Evolutionary conservation across 2,113 vertebrate species (phyloP).

Genomic region (Symphodus melops): DNA sequence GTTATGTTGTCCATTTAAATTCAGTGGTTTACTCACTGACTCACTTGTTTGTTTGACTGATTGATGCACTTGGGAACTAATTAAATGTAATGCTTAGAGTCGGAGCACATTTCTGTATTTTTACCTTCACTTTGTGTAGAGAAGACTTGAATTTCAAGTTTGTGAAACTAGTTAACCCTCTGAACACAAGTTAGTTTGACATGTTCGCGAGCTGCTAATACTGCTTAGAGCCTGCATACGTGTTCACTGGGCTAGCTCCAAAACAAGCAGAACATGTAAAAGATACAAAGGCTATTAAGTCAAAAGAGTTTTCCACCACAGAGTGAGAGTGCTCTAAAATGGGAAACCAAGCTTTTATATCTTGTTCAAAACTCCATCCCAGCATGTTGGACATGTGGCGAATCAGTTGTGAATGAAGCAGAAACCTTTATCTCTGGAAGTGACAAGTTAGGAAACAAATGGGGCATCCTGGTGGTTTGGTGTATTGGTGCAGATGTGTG

Average conservation of each 20-base stretch:
- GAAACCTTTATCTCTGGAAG: constrained; percentile 49
- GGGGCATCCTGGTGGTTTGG: constrained; percentile 41
- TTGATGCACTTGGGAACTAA: neutral
- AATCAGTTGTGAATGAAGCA: constrained; percentile 35
- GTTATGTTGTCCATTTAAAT: neutral
- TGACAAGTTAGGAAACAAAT: constrained; percentile 57
- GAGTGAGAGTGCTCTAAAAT: constrained; percentile 28
- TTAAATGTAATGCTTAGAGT: neutral
- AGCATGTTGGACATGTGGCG: constrained; percentile 21
- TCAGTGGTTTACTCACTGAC: neutral
- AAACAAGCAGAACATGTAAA: constrained; percentile 1
- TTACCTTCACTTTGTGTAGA: neutral
- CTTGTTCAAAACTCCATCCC: constrained; percentile 20
- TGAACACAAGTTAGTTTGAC: neutral
- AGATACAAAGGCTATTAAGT: neutral
- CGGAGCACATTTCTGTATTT: neutral
- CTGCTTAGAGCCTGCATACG: neutral
- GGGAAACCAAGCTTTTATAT: constrained; percentile 30
- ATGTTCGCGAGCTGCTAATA: neutral
- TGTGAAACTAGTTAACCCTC: too few species aligned
- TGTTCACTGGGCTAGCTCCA: neutral
- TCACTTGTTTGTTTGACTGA: neutral
- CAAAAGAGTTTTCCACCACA: neutral
- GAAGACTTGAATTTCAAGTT: neutral
- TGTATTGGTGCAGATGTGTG: constrained; percentile 42